Evolutionary conservation across 2,113 vertebrate genomes (phyloP), one percentile per base, ranked within the genome.

Genomic region (Lipophrys pholis): DNA sequence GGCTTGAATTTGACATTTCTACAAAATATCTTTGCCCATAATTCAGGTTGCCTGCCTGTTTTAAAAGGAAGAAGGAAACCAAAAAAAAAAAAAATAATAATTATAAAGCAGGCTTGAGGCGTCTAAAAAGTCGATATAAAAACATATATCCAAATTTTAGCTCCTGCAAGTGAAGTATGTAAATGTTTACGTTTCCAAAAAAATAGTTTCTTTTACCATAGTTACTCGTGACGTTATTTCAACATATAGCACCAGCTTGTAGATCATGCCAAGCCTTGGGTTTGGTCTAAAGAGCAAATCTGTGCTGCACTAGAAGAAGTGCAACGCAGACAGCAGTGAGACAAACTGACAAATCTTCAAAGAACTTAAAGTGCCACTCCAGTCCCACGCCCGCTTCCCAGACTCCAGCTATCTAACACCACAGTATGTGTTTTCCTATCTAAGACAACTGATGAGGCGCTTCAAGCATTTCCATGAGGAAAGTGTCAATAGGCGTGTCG

Each of bases 381-480:
- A 93, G 91, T 94, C 93, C 91, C 93, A 94, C 90, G 89, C 89
- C 82, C 75, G 76, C 87, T 87, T 86, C 88, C 89, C 90, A 92
- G 88, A 88, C 83, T 87, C 85, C 83, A 89, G 90, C 89, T 71
- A 84, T 89, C 79, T 86, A 80, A 75, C 69, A 83, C 87, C 88
- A 90, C 88, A 86, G 85, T 78, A 88, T 78, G 7, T 63, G 5
- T 76, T 80, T 80, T 88, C 78, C 80, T 66, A 58, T 78, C 94
- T 93, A 96, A 75, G 94, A 92, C 78, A 95, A 91, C 91, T 96
- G 96, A 92, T 96, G 96, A 60, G 95, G 95, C 21, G 96, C 95
- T 93, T 97, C 96, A 45, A 97, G 94, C 96, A 97, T 97, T 91
- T 97, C 96, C 96, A 97, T 96, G 68, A 97, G 95, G 89, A 97